Conservation (phyloP, 2,888 invertebrate species). For the Drosophila anomalata region DNA sequence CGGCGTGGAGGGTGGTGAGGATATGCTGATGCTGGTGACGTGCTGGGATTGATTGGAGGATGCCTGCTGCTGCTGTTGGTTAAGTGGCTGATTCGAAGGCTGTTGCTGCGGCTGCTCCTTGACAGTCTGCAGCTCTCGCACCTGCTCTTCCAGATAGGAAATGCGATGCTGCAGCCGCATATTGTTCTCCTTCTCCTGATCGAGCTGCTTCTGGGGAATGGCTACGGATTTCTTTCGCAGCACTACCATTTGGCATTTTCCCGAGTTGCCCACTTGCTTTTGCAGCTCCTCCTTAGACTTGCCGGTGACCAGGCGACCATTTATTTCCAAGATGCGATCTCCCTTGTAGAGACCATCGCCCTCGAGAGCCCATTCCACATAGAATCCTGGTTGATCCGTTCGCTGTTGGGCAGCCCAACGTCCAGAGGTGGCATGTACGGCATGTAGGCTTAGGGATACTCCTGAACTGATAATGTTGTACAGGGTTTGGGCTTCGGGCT, state of each 20-base stretch:
- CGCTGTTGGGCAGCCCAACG: conserved; percentile 89
- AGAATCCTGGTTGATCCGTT: conserved; percentile 88
- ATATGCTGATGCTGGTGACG: conserved; percentile 89
- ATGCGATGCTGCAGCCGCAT: conserved; percentile 93
- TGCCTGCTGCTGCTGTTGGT: conserved; percentile 24
- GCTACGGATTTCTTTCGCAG: conserved; percentile 79
- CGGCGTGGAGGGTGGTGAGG: conserved; percentile 86
- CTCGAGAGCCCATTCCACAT: conserved; percentile 93
- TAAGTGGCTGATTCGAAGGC: conserved; percentile 22
- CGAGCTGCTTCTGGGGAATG: conserved; percentile 82
- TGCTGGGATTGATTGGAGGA: conserved; percentile 82
- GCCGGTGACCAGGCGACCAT: conserved; percentile 90
- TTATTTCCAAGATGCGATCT: conserved; percentile 91
- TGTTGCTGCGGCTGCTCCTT: conserved; percentile 70
- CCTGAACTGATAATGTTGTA: conserved; percentile 84
- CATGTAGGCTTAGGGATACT: conserved; percentile 86
- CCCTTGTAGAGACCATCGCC: conserved; percentile 90
- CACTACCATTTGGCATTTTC: conserved; percentile 83
- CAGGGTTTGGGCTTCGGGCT: conserved; percentile 85
- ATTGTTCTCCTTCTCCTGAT: conserved; percentile 88
- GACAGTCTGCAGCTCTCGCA: conserved; percentile 86
- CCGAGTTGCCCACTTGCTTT: conserved; percentile 86
- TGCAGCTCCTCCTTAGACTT: conserved; percentile 89
- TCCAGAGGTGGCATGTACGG: conserved; percentile 89
- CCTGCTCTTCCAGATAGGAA: conserved; percentile 95